Evolutionary conservation across 1,140 invertebrate genomes (phyloP).

Genomic region (Drosophila subobscura): DNA sequence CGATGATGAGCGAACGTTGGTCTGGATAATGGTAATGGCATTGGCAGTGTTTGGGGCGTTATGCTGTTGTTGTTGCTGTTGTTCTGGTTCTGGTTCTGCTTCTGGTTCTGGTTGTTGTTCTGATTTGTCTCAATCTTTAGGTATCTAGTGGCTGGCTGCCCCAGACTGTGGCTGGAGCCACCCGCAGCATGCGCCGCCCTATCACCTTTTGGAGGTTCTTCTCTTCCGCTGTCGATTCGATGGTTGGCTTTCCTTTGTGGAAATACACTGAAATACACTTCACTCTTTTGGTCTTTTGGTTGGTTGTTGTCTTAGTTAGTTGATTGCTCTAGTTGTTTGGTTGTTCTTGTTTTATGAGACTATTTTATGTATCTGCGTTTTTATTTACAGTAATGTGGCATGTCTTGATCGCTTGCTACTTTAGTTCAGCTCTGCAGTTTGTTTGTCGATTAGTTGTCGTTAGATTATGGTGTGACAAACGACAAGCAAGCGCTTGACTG

Average conservation of each 20-base stretch:
- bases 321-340: no score
- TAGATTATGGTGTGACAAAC: conserved; percentile 23
- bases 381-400: conserved; percentile 50
- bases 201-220: conserved; percentile 16
- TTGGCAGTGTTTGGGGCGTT: conserved; percentile 73
- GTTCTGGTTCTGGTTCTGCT: conserved; percentile 14
- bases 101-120: conserved; percentile 13
- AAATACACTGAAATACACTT: conserved; percentile 38
- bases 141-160: neutral
- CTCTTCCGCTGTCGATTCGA: conserved; percentile 1
- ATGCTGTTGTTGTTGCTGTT: conserved; percentile 39
- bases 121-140: neutral
- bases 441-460: conserved; percentile 10
- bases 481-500: conserved; percentile 32
- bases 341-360: conserved; percentile 23
- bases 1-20: conserved; percentile 73
- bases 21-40: conserved; percentile 77
- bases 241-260: neutral
- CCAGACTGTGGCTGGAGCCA: no score
- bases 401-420: conserved; percentile 40
- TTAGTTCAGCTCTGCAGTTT: conserved; percentile 17
- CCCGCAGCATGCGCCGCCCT: conserved; percentile 28
- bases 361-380: conserved; percentile 37
- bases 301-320: conserved; percentile 3
- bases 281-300: conserved; percentile 9